phyloP scores from a whole-genome alignment of 2,113 vertebrate species.

The Chelonoidis abingdonii region DNA sequence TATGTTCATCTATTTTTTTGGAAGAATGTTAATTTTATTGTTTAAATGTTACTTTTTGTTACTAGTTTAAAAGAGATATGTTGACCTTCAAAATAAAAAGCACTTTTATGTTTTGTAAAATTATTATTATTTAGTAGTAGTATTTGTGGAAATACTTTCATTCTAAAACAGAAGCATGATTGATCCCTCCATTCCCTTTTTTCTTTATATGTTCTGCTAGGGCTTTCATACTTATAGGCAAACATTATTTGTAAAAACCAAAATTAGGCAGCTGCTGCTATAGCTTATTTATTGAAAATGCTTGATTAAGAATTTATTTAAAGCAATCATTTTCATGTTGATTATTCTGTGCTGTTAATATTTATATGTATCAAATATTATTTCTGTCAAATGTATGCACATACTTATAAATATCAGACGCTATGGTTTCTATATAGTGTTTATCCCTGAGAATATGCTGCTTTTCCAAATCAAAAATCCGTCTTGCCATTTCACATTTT shows the following conservation, averaged over 20 bases:
- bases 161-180: background rate
- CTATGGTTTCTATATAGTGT: background rate
- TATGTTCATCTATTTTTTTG: background rate
- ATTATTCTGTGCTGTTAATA: background rate
- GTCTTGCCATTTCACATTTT: background rate
- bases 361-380: background rate
- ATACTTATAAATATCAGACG: background rate
- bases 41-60: background rate
- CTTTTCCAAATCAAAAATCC: background rate
- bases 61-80: background rate
- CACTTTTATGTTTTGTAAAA: background rate
- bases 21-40: background rate
- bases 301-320: background rate
- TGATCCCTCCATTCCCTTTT: conserved; percentile 9
- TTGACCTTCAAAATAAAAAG: background rate
- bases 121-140: background rate
- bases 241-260: background rate
- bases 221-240: background rate
- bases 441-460: background rate
- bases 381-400: fast-evolving
- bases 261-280: background rate
- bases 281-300: background rate
- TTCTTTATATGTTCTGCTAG: background rate
- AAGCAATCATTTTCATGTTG: background rate
- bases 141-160: background rate